Conservation (phyloP, 2,113 vertebrate genomes). For the Micromys minutus region DNA sequence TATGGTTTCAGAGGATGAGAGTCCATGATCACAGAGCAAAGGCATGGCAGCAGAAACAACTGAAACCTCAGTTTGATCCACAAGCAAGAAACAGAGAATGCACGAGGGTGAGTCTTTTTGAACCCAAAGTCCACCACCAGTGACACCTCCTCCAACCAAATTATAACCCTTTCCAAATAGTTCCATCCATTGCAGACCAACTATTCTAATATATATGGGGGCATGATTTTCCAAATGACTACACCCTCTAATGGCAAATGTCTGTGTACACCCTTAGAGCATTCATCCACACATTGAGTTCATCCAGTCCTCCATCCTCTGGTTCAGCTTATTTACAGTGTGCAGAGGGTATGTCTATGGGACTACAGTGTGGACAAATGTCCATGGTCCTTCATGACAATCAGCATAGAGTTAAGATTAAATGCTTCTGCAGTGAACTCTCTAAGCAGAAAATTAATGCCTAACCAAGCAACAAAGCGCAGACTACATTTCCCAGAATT, state of each 20-base stretch:
- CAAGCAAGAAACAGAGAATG: neutral
- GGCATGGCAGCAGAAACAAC: neutral
- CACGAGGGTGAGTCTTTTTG: neutral
- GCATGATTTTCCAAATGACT: neutral
- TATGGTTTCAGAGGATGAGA: neutral
- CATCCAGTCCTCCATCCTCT: neutral
- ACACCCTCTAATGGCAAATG: neutral
- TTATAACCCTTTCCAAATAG: neutral
- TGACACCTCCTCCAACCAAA: neutral
- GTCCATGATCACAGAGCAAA: neutral
- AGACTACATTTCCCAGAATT: neutral
- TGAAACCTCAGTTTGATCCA: neutral
- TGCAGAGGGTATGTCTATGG: neutral
- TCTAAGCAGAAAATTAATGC: accelerated
- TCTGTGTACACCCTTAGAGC: neutral
- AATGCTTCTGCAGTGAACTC: neutral
- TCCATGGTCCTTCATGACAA: neutral
- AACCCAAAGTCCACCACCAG: neutral
- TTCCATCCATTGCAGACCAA: neutral
- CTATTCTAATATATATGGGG: too few relatives aligned
- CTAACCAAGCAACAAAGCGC: too few relatives aligned
- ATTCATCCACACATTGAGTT: neutral
- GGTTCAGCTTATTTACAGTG: neutral
- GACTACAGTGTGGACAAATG: neutral
- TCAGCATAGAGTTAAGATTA: neutral